phyloP scores from a whole-genome alignment of 1,140 invertebrate species.

The Parasteatoda tepidariorum region DNA sequence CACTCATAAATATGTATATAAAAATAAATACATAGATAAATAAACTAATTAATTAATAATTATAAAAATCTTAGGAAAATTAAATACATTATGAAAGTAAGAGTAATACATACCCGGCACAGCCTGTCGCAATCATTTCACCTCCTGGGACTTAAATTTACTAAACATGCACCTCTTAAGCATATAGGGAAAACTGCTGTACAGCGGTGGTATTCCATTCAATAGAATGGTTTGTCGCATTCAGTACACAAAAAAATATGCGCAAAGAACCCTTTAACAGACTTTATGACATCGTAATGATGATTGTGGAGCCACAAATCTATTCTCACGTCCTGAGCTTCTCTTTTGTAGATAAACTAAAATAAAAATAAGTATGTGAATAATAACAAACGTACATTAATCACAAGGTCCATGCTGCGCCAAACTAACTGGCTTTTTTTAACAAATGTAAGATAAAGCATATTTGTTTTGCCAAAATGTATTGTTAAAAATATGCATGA shows the following conservation, averaged over 20 bases:
- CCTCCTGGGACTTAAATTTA: neutral
- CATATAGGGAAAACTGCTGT: too few species aligned
- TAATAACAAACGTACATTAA: neutral
- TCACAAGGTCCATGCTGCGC: too few species aligned
- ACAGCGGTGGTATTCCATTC: neutral
- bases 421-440: too few species aligned
- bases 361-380: neutral
- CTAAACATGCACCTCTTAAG: neutral
- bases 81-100: neutral
- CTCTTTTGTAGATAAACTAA: neutral
- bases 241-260: neutral
- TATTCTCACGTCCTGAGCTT: neutral
- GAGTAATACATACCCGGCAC: neutral
- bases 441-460: too few species aligned
- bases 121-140: neutral
- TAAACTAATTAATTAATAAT: neutral
- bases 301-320: neutral
- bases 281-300: neutral
- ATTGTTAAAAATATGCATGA: too few species aligned
- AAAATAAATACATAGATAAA: neutral
- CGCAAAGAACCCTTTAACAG: neutral
- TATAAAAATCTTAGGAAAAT: neutral
- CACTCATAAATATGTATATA: neutral
- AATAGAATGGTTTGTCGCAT: neutral
- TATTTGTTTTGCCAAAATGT: too few species aligned